Evolutionary conservation across 2,797 vertebrate species (phyloP).

Genomic region (Paratrypauchen microcephalus): DNA sequence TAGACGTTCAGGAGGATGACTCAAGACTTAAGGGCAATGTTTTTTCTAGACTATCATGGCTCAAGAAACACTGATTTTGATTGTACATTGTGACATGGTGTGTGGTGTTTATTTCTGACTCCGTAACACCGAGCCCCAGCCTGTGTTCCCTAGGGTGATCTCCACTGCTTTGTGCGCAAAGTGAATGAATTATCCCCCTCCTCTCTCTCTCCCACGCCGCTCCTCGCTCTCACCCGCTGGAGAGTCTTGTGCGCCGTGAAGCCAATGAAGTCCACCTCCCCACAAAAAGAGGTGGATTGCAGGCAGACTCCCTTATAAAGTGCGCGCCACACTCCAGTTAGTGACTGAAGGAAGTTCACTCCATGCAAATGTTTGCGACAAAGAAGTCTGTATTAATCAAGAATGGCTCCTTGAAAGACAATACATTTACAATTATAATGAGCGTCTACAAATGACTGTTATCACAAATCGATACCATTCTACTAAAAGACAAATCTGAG

Average conservation of each 20-base stretch:
- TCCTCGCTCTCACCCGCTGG: slow-evolving; percentile 51
- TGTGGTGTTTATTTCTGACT: slow-evolving; percentile 7
- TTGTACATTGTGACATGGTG: neutral
- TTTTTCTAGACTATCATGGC: neutral
- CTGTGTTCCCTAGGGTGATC: slow-evolving; percentile 69
- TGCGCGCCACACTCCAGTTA: slow-evolving; percentile 55
- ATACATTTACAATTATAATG: neutral
- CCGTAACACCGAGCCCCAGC: neutral
- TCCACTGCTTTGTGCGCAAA: slow-evolving; percentile 82
- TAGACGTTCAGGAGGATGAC: neutral
- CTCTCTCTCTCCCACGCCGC: slow-evolving; percentile 22
- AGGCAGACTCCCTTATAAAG: slow-evolving; percentile 63
- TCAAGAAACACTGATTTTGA: neutral
- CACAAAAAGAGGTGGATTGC: slow-evolving; percentile 72
- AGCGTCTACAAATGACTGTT: neutral
- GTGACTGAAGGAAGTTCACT: slow-evolving; percentile 46
- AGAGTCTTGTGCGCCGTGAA: slow-evolving; percentile 82
- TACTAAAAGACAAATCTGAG: too few relatives aligned
- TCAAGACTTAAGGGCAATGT: neutral
- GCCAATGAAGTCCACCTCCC: slow-evolving; percentile 88
- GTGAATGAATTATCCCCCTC: slow-evolving; percentile 76
- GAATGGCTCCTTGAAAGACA: neutral
- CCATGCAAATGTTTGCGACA: slow-evolving; percentile 20
- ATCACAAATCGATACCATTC: too few relatives aligned
- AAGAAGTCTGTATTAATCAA: slow-evolving; percentile 16